Evolutionary conservation across 2,797 vertebrate species (phyloP), one percentile per base, ranked within the genome.

Genomic region (Rhinogobio ventralis): DNA sequence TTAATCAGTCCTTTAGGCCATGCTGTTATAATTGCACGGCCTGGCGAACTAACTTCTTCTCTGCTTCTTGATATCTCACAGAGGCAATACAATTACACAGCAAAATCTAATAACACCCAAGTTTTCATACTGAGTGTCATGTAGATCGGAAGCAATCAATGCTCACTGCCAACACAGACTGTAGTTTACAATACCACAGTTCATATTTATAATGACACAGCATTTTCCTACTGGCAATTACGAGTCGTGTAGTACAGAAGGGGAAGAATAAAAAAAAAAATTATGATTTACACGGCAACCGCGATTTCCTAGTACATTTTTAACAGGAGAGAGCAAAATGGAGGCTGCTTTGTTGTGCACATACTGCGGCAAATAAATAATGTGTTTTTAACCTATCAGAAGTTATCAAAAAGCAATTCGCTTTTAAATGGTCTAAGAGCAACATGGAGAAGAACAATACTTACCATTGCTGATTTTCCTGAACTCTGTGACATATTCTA

Each of bases 81-180:
- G 68, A 49, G 39, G 57, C 60, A 73, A 79, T 39, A 79, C 60
- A 74, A 72, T 67, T 81, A 42, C 74, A 74, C 55, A 30, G 5
- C 19, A 0, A 68, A 75, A 68, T 77, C 53, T 71, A 36, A 55
- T 53, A 55, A 28, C 3, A 7, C 25, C 68, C n/a, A 49, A 69
- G 79, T 60, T 83, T 87, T 79, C 72, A 73, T 69, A 72, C 62
- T 39, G 55, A 62, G 46, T 69, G 75, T 74, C 79, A 62, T 66
- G 60, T 42, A 82, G 83, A 83, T 46, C 83, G 76, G 23, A 71
- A 73, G 75, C 71, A 86, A 71, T 89, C 81, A 73, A 68, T 42
- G 62, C 53, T 62, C 69, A 49, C 69, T 25, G 55, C 39, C 23
- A n/a, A 68, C 11, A 68, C n/a, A 82, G 79, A 73, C 23, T 77